Evolutionary conservation across 2,797 vertebrate species (phyloP), one percentile per base, ranked within the genome.

Genomic region (Apogon talboti): DNA sequence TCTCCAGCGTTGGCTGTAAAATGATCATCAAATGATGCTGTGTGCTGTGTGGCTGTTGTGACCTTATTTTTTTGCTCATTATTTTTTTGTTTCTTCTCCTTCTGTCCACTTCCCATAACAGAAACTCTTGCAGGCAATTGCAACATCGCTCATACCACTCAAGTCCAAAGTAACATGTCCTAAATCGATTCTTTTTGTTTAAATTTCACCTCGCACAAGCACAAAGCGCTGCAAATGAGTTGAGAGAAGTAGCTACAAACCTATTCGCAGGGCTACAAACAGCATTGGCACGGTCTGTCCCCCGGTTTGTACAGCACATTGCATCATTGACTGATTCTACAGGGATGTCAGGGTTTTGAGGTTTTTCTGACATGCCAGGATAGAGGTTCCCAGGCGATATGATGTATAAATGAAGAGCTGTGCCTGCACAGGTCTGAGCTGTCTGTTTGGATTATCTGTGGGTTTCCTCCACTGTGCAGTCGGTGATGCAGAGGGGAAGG

Each of bases 341-440:
- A 16, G 61, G 48, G 62, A 56, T 1, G 13, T 43, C 37, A 50
- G 68, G 75, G 19, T 58, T 43, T 43, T 60, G 58, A 84, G 52
- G 37, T 42, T 76, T 76, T 79, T 80, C 63, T 82, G 82, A 71
- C 71, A 62, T 69, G 63, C 64, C 50, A 42, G 66, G 73, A 66
- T 42, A 75, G 44, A 79, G 60, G 65, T 68, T 83, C 49, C 66
- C 54, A 0, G 56, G 52, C 7, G 1, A 50, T 52, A 71, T 54
- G 63, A 85, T 86, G 64, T 83, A 84, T 84, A 87, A 88, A 84
- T 79, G 77, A 91, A 83, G 71, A 86, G 76, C 62, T 74, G 70
- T 62, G 66, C 60, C 74, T 68, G 64, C 65, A 47, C 47, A 44
- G 48, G 62, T 60, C 76, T 28, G 66, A 74, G 76, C 83, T 87